A percentile compares a stretch with the other conserved stretches of the same genome.
Evolutionary conservation across 1,140 invertebrate genomes (phyloP).

Genomic region (Penaeus japonicus): DNA sequence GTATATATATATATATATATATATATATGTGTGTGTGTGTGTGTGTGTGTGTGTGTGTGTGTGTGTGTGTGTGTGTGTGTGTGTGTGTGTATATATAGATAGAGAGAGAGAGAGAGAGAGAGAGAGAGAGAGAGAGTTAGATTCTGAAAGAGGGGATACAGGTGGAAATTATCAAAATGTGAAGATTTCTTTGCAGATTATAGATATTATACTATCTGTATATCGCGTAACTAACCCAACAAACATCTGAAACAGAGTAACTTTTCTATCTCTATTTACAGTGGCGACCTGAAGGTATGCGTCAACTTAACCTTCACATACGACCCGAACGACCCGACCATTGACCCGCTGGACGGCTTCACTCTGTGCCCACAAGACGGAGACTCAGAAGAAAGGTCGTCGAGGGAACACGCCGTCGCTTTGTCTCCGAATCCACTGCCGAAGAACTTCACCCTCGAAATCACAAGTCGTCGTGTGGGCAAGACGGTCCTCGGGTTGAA

Average conservation of each 20-base stretch:
- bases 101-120: too few relatives aligned
- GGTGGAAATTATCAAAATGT: too few relatives aligned
- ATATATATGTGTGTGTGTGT: neutral
- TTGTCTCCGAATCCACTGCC: neutral
- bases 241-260: neutral
- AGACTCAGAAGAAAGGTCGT: neutral
- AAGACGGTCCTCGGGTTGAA: neutral
- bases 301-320: slow-evolving; percentile 37
- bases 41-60: neutral
- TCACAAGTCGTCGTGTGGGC: slow-evolving; percentile 18
- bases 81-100: too few relatives aligned
- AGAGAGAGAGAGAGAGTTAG: too few relatives aligned
- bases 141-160: too few relatives aligned
- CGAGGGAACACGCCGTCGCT: neutral
- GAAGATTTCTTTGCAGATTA: too few relatives aligned
- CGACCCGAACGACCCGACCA: neutral
- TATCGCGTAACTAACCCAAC: too few relatives aligned
- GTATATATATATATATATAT: neutral
- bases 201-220: too few relatives aligned
- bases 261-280: neutral
- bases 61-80: neutral
- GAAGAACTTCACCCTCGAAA: neutral
- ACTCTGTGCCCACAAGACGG: neutral
- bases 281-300: neutral
- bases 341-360: neutral